These are phyloP conservation scores for Pipistrellus pygmaeus DNA, from an alignment of 2,797 vertebrate species.

Conservation along the genomic window DNA sequence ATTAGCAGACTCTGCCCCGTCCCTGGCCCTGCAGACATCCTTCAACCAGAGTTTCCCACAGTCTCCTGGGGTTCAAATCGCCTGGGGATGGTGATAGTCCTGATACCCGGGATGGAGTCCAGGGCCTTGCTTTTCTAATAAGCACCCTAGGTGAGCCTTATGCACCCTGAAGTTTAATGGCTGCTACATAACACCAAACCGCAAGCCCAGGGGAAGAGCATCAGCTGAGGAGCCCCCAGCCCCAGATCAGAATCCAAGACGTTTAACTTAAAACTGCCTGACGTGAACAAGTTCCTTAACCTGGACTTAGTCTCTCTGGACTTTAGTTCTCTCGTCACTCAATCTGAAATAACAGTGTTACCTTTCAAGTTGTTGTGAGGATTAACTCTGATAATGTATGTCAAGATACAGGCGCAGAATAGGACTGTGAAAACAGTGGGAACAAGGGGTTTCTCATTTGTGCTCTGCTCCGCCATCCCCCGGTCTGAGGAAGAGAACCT, in stretches of 20 bases:
- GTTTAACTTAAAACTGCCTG: background rate
- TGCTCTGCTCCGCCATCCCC: no score
- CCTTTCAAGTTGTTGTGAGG: background rate
- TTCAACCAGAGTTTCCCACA: background rate
- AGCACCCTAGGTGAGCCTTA: background rate
- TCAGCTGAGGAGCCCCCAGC: background rate
- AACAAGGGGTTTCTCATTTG: background rate
- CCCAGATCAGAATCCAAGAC: background rate
- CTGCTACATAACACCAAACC: no score
- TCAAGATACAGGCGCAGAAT: background rate
- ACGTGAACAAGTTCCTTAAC: background rate
- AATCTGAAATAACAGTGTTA: background rate
- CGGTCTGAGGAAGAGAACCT: background rate
- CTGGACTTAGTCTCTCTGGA: background rate
- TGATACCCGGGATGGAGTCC: background rate
- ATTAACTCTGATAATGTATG: background rate
- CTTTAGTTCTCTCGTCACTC: background rate
- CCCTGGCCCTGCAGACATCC: background rate
- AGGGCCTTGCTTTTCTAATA: background rate
- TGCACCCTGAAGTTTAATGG: background rate
- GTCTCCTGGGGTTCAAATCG: background rate
- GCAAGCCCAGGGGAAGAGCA: background rate
- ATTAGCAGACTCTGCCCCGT: background rate
- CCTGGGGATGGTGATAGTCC: background rate
- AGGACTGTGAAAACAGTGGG: background rate